These are phyloP conservation scores for Oceanodroma tethys DNA, from an alignment of 2,113 vertebrate genomes.

Conservation along the genomic window DNA sequence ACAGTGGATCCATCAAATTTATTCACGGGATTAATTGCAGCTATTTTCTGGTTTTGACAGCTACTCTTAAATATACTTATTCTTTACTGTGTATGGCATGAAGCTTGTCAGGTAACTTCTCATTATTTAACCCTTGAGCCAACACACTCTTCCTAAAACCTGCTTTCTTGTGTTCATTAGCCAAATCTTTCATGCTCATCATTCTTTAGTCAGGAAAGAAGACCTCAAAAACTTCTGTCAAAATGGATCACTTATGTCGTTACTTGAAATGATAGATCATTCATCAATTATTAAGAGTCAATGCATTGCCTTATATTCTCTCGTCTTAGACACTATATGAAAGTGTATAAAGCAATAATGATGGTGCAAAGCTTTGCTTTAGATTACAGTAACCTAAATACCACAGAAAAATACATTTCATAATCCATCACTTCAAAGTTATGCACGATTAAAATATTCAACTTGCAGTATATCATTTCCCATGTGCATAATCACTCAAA, in stretches of 20 bases:
- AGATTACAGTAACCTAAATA: slow-evolving; percentile 59
- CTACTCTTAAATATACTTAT: not conserved
- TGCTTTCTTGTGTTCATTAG: not conserved
- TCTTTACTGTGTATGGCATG: not conserved
- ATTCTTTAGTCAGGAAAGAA: not conserved
- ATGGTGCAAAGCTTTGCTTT: slow-evolving; percentile 12
- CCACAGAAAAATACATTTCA: slow-evolving; percentile 48
- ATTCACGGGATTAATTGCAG: not conserved
- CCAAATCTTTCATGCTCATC: not conserved
- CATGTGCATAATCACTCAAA: slow-evolving; percentile 51
- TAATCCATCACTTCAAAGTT: slow-evolving; percentile 68
- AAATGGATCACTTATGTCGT: not conserved
- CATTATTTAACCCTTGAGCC: not conserved
- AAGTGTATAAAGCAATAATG: slow-evolving; percentile 48
- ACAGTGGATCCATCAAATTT: not conserved
- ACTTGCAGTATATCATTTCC: slow-evolving; percentile 35
- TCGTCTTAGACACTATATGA: not conserved
- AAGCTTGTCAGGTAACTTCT: slow-evolving; percentile 2
- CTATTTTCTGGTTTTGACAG: slow-evolving; percentile 3
- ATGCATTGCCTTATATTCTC: slow-evolving; percentile 12
- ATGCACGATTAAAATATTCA: slow-evolving; percentile 64
- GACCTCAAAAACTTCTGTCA: not conserved
- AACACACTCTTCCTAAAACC: not conserved
- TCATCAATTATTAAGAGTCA: slow-evolving; percentile 47
- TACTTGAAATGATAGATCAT: slow-evolving; percentile 25